A percentile compares a stretch with the other conserved stretches of the same genome.
These are phyloP conservation scores for Tachina fera DNA, from an alignment of 2,888 invertebrate genomes.

Conservation along the genomic window DNA sequence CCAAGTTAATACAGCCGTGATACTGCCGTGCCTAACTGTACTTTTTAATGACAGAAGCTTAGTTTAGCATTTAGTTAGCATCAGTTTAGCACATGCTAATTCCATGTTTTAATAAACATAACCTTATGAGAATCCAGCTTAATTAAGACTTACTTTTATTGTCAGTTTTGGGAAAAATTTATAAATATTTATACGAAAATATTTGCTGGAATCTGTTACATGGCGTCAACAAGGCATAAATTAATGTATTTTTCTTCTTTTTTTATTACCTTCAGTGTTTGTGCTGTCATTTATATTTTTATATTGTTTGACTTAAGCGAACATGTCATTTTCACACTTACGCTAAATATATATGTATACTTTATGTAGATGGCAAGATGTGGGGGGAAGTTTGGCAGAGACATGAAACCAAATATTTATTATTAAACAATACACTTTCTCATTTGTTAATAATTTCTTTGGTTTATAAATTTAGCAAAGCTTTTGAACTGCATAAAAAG, in stretches of 20 bases:
- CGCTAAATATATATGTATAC: neutral
- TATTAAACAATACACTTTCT: neutral
- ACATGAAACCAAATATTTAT: neutral
- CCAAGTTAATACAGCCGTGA: too few species aligned
- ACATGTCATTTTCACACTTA: conserved; percentile 45
- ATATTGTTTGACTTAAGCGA: conserved; percentile 40
- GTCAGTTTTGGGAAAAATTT: too few species aligned
- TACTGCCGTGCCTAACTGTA: too few species aligned
- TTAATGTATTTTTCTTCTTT: conserved; percentile 6
- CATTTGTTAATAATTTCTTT: neutral
- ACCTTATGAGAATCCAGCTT: too few species aligned
- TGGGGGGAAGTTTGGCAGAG: neutral
- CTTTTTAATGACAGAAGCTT: too few species aligned
- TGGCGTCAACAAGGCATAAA: conserved; percentile 7
- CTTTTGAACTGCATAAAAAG: too few species aligned
- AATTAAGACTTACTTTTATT: too few species aligned
- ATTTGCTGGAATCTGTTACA: neutral
- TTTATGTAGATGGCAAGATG: conserved; percentile 3
- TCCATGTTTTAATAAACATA: too few species aligned
- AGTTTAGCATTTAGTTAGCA: too few species aligned
- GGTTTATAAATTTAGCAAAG: too few species aligned
- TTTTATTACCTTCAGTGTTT: neutral
- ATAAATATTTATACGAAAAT: neutral
- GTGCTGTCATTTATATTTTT: conserved; percentile 8
- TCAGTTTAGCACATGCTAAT: too few species aligned